These are phyloP conservation scores for Hylaeus volcanicus DNA, from an alignment of 1,140 invertebrate genomes.

Conservation along the genomic window DNA sequence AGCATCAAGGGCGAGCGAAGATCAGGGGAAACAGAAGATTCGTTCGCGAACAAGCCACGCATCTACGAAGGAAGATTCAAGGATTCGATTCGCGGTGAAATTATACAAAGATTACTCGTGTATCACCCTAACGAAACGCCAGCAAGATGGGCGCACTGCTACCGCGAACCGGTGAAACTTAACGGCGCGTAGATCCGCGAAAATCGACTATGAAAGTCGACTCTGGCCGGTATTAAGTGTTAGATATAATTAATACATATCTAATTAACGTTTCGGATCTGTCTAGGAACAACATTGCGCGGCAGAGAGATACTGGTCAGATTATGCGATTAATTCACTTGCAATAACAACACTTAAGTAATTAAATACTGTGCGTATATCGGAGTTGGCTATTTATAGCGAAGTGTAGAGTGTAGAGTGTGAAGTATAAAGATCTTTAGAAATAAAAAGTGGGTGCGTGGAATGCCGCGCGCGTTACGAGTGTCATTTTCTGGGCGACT, in stretches of 20 bases:
- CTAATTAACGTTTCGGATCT: slow-evolving; percentile 6
- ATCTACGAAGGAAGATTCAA: not conserved
- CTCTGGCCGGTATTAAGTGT: not conserved
- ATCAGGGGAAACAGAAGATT: not conserved
- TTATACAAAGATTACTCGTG: not conserved
- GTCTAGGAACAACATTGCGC: not conserved
- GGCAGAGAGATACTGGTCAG: too few species aligned
- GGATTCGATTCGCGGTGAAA: not conserved
- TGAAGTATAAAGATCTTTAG: too few species aligned
- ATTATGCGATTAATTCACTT: not conserved
- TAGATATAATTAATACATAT: slow-evolving; percentile 27
- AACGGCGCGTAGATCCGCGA: slow-evolving; percentile 41
- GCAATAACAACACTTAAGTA: too few species aligned
- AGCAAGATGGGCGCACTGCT: not conserved
- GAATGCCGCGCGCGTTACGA: too few species aligned
- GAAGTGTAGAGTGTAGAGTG: too few species aligned
- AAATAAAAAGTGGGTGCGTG: too few species aligned
- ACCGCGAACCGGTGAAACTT: slow-evolving; percentile 17
- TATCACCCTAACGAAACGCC: not conserved
- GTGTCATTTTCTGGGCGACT: too few species aligned
- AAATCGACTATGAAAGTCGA: slow-evolving; percentile 36
- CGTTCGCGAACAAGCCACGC: not conserved
- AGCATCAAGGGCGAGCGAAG: not conserved
- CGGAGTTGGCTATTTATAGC: too few species aligned
- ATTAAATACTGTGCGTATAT: too few species aligned